Percentiles rank a stretch among this genome's conserved stretches.
Evolutionary conservation across 2,113 vertebrate genomes (phyloP).

Genomic region (Charadrius vociferus): DNA sequence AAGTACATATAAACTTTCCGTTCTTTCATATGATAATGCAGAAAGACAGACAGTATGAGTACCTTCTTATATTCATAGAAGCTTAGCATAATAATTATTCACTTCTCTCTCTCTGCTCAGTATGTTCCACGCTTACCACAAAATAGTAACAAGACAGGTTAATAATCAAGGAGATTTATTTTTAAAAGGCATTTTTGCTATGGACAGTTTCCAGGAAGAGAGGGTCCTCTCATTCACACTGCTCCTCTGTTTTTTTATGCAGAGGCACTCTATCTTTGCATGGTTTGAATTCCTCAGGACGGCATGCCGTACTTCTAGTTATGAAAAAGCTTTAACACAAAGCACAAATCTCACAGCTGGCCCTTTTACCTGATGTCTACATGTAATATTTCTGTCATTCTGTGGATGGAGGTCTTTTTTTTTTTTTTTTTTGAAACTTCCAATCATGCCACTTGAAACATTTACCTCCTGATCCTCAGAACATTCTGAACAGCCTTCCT

Average conservation of each 20-base stretch:
- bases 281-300: neutral
- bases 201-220: neutral
- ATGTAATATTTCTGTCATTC: neutral
- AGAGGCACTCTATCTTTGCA: neutral
- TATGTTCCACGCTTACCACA: neutral
- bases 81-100: neutral
- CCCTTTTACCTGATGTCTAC: neutral
- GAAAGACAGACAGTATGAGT: neutral
- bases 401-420: neutral
- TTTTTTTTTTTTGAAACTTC: neutral
- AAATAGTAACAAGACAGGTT: neutral
- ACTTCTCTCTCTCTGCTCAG: neutral
- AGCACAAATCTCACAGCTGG: neutral
- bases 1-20: neutral
- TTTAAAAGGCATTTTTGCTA: neutral
- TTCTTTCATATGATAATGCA: neutral
- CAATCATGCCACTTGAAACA: neutral
- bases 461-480: neutral
- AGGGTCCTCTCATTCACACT: neutral
- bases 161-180: neutral
- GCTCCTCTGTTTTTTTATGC: neutral
- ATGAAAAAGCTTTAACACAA: neutral
- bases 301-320: neutral
- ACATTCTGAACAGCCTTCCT: neutral
- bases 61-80: neutral